phyloP scores from a whole-genome alignment of 64 coral and sea anemone genomes.

The Montipora capricornis region DNA sequence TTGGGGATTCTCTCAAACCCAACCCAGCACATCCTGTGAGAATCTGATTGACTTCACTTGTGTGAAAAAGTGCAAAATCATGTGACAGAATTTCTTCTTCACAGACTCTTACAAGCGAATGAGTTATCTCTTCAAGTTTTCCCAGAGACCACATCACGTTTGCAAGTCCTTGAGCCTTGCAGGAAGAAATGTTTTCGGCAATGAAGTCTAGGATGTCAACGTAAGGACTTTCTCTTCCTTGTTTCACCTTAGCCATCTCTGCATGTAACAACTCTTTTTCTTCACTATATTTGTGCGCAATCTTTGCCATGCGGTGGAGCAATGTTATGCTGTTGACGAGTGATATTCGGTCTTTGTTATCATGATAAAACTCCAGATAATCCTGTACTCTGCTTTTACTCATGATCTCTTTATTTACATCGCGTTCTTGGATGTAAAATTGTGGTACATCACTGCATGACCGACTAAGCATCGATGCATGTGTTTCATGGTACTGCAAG shows the following conservation, averaged over 20 bases:
- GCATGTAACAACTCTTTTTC: neutral
- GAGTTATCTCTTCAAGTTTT: neutral
- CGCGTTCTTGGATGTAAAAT: neutral
- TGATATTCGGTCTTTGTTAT: neutral
- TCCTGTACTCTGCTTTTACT: neutral
- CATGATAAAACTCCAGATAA: conserved; percentile 21
- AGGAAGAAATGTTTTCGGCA: conserved; percentile 7
- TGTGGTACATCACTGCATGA: neutral
- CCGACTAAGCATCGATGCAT: neutral
- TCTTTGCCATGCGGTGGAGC: conserved; percentile 28
- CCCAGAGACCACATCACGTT: conserved; percentile 32
- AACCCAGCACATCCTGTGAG: neutral
- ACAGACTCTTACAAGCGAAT: neutral
- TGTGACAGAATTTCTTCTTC: conserved; percentile 9
- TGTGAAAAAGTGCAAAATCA: conserved; percentile 10
- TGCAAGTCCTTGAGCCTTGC: conserved; percentile 27
- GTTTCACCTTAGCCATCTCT: neutral
- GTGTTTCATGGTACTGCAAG: neutral
- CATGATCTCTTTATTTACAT: conserved; percentile 16
- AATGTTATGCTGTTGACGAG: conserved; percentile 15
- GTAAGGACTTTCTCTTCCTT: neutral
- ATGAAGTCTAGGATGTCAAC: conserved; percentile 11
- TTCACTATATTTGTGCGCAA: neutral
- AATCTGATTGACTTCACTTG: conserved; percentile 16
- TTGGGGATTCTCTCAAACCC: neutral